A percentile compares a stretch with the other conserved stretches of the same genome.
These are phyloP conservation scores for Tamias sibiricus DNA, from an alignment of 2,113 vertebrate species.

Conservation along the genomic window DNA sequence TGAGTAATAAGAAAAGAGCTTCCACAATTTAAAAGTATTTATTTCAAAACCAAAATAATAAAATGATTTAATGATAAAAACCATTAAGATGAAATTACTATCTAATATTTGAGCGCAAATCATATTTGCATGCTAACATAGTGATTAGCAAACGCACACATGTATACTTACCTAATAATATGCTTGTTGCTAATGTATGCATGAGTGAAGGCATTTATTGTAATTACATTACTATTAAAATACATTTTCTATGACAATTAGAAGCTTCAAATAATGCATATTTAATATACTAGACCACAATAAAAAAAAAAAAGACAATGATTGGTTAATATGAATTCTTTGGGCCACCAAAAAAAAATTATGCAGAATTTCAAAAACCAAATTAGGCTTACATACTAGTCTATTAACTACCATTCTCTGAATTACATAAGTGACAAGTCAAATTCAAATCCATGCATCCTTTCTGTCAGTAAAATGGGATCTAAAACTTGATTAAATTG, in stretches of 20 bases:
- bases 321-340: neutral
- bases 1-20: neutral
- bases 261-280: neutral
- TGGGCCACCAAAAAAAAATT: neutral
- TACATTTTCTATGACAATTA: neutral
- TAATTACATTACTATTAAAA: neutral
- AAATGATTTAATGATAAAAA: neutral
- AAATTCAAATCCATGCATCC: neutral
- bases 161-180: neutral
- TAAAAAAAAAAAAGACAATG: neutral
- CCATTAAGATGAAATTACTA: neutral
- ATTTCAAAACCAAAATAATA: neutral
- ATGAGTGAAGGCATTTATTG: neutral
- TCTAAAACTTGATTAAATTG: slow-evolving; percentile 50
- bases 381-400: neutral
- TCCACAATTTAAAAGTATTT: neutral
- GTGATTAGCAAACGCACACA: neutral
- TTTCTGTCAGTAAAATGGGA: slow-evolving; percentile 8
- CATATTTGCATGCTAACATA: neutral
- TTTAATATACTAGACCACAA: neutral
- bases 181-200: neutral
- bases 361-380: neutral
- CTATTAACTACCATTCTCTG: neutral
- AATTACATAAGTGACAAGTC: slow-evolving; percentile 20
- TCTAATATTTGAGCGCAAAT: neutral